A percentile compares a stretch with the other conserved stretches of the same genome.
phyloP scores from a whole-genome alignment of 1,140 invertebrate species.

The Plodia interpunctella region DNA sequence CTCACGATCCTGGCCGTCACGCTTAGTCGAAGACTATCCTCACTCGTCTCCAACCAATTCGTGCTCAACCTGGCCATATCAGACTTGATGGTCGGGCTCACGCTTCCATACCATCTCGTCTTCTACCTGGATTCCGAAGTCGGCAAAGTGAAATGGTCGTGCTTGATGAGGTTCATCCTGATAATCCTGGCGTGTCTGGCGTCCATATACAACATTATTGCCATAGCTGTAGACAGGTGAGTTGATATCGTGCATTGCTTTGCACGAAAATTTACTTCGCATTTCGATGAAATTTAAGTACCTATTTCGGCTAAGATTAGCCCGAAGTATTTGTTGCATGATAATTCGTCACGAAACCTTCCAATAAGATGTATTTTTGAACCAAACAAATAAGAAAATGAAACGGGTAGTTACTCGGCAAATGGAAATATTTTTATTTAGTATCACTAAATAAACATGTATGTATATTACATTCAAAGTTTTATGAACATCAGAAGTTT shows the following conservation, averaged over 20 bases:
- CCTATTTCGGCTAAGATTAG: conserved; percentile 17
- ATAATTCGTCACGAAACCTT: conserved; percentile 15
- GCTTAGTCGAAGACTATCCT: conserved; percentile 80
- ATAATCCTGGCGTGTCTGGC: conserved; percentile 84
- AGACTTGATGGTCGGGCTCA: conserved; percentile 84
- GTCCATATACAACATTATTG: conserved; percentile 88
- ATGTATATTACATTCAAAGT: too few species aligned
- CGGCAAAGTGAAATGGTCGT: conserved; percentile 78
- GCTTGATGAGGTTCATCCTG: conserved; percentile 83
- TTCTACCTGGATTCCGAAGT: conserved; percentile 81
- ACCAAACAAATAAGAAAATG: background rate
- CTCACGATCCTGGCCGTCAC: conserved; percentile 84
- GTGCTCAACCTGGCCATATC: conserved; percentile 85
- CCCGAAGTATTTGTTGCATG: conserved; percentile 5
- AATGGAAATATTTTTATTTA: too few species aligned
- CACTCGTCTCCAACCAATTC: conserved; percentile 83
- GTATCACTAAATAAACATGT: too few species aligned
- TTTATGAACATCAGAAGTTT: too few species aligned
- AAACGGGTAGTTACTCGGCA: background rate
- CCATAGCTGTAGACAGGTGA: conserved; percentile 88
- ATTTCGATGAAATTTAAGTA: conserved; percentile 5
- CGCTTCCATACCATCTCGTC: conserved; percentile 84
- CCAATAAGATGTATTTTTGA: background rate
- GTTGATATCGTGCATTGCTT: conserved; percentile 17
- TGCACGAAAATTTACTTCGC: background rate